phyloP scores from a whole-genome alignment of 1,140 invertebrate genomes.

The Cyrtorhinus lividipennis region DNA sequence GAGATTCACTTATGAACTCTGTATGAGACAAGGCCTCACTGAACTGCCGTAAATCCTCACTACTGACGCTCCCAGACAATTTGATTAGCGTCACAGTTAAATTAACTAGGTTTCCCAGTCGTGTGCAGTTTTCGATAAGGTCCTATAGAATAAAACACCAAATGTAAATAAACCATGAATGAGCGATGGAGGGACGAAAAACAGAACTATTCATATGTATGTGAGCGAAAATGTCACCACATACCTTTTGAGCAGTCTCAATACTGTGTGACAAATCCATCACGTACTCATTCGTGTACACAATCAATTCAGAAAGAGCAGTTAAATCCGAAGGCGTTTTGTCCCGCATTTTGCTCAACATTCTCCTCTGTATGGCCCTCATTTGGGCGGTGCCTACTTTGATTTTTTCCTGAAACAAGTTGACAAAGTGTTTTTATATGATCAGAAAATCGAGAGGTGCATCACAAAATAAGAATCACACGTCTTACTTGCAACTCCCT shows the following conservation, averaged over 20 bases:
- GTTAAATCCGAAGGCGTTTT: conserved; percentile 55
- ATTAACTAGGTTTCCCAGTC: conserved; percentile 27
- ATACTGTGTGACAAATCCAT: conserved; percentile 34
- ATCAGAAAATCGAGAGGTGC: not conserved
- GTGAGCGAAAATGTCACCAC: not conserved
- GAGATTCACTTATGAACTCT: conserved; percentile 28
- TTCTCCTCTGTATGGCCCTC: conserved; percentile 50
- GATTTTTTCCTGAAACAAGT: conserved; percentile 38
- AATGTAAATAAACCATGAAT: not conserved
- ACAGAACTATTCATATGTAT: not conserved
- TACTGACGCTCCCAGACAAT: conserved; percentile 25
- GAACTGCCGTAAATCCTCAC: conserved; percentile 23
- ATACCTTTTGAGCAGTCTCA: conserved; percentile 28
- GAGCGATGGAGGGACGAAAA: not conserved
- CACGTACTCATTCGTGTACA: conserved; percentile 52
- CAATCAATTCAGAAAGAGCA: conserved; percentile 52
- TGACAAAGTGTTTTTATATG: not conserved
- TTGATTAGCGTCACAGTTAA: conserved; percentile 27
- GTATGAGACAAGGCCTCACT: conserved; percentile 25
- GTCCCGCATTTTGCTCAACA: conserved; percentile 59
- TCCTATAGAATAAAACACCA: conserved; percentile 17
- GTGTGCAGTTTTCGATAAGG: conserved; percentile 23
- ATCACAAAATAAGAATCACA: not conserved
- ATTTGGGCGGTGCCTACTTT: conserved; percentile 49
- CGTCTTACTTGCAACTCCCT: conserved; percentile 26